Evolutionary conservation across 2,888 invertebrate genomes (phyloP).

Genomic region (Rutpela maculata): DNA sequence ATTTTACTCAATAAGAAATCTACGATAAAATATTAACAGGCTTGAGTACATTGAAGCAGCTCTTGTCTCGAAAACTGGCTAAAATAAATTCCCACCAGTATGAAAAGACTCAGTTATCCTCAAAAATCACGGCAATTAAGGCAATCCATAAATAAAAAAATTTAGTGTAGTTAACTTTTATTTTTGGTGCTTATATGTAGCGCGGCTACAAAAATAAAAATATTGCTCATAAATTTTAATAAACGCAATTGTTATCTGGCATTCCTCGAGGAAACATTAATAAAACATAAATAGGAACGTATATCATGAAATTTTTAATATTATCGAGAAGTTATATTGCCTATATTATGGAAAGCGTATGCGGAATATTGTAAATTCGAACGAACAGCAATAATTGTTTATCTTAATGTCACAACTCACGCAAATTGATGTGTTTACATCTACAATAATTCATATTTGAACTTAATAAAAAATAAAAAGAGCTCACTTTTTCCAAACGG

Average conservation of each 20-base stretch:
- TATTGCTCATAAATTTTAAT: conserved; percentile 7
- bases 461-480: not conserved
- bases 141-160: not conserved
- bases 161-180: not conserved
- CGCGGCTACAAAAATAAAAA: not conserved
- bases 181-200: not conserved
- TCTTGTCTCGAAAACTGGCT: too few relatives aligned
- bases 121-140: not conserved
- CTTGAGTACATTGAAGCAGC: too few relatives aligned
- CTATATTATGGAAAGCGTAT: not conserved
- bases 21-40: too few relatives aligned
- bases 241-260: conserved; percentile 7
- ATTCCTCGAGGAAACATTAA: conserved; percentile 1
- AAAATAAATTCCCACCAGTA: too few relatives aligned
- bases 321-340: not conserved
- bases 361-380: not conserved
- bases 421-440: not conserved
- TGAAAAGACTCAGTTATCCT: too few relatives aligned
- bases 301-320: conserved; percentile 7
- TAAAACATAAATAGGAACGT: conserved; percentile 1
- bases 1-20: too few relatives aligned
- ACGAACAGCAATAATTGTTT: not conserved
- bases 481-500: not conserved
- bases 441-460: not conserved
- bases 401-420: not conserved